Conservation (phyloP, 2,888 invertebrate genomes). For the Brenthis daphne region DNA sequence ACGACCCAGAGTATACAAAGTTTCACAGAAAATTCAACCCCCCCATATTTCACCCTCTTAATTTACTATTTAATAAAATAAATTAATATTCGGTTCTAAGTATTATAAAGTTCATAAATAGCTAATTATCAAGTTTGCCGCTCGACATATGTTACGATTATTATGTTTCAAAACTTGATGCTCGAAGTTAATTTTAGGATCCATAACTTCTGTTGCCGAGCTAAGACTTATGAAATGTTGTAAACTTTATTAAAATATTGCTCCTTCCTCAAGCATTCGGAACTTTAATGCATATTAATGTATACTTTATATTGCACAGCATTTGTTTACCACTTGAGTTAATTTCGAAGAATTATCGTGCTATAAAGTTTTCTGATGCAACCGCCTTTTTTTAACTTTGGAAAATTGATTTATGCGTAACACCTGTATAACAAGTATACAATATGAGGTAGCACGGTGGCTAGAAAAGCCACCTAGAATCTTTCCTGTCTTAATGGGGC, state of each 20-base stretch:
- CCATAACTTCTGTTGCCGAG: conserved; percentile 3
- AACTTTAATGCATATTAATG: conserved; percentile 13
- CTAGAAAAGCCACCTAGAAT: too few species aligned
- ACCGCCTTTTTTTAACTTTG: too few species aligned
- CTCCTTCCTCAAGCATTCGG: background rate
- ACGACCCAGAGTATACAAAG: too few species aligned
- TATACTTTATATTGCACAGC: background rate
- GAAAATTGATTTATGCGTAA: too few species aligned
- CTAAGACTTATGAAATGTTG: background rate
- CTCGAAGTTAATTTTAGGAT: background rate
- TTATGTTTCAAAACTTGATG: conserved; percentile 8
- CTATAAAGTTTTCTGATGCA: background rate
- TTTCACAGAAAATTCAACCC: too few species aligned
- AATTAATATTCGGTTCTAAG: too few species aligned
- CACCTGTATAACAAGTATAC: too few species aligned
- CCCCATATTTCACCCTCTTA: too few species aligned
- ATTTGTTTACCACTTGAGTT: conserved; percentile 5
- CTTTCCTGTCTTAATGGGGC: too few species aligned
- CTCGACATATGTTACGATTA: background rate
- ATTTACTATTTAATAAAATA: too few species aligned
- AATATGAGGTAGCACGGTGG: too few species aligned
- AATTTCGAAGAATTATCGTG: background rate
- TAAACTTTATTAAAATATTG: conserved; percentile 6
- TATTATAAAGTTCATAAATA: background rate
- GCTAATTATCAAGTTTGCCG: background rate